Evolutionary conservation across 2,888 invertebrate species (phyloP).

Genomic region (Pristionchus entomophagus): DNA sequence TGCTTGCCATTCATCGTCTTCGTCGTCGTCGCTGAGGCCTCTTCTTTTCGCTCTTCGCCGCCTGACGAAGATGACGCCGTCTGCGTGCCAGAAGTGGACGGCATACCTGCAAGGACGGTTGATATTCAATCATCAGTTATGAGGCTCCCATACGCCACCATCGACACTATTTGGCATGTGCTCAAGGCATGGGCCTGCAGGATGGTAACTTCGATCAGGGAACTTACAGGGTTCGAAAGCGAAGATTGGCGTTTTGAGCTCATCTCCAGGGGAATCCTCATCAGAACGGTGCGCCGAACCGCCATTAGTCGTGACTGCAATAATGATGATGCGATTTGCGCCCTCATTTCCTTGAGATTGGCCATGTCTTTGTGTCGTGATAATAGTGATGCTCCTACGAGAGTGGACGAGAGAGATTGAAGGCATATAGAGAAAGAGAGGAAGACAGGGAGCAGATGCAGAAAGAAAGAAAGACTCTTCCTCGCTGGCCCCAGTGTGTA

Average conservation of each 20-base stretch:
- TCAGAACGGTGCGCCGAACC: not conserved
- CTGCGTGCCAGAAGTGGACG: not conserved
- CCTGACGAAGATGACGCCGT: not conserved
- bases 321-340: not conserved
- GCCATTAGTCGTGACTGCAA: not conserved
- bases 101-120: not conserved
- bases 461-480: conserved; percentile 42
- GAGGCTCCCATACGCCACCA: too few species aligned
- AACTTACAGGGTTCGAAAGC: conserved; percentile 37
- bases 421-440: not conserved
- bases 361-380: conserved; percentile 10
- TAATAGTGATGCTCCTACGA: conserved; percentile 21
- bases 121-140: too few species aligned
- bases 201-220: not conserved
- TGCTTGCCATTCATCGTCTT: not conserved
- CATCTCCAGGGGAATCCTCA: not conserved
- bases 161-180: too few species aligned
- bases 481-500: not conserved
- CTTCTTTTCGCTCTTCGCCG: conserved; percentile 21
- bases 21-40: not conserved
- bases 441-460: not conserved
- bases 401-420: conserved; percentile 16
- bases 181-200: not conserved
- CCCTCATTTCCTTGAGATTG: not conserved
- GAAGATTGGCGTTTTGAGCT: conserved; percentile 44